These are phyloP conservation scores for Campaea margaritaria DNA, from an alignment of 2,888 invertebrate species.

Conservation along the genomic window DNA sequence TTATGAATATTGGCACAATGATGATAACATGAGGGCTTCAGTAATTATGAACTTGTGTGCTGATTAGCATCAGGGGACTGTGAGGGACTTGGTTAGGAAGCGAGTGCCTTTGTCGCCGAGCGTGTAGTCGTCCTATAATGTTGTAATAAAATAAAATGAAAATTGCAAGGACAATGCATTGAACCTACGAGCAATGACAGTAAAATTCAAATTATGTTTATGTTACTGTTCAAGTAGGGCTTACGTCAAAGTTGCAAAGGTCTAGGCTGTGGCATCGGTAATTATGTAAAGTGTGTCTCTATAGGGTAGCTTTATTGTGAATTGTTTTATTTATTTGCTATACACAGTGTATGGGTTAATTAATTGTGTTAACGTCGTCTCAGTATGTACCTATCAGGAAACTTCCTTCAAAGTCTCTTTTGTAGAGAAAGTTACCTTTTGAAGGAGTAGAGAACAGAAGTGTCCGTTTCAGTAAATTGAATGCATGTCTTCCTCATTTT, in stretches of 20 bases:
- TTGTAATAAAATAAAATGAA: conserved; percentile 26
- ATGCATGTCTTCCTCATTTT: too few species aligned
- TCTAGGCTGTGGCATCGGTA: not conserved
- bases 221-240: not conserved
- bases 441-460: too few species aligned
- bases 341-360: too few species aligned
- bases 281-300: too few species aligned
- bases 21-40: conserved; percentile 27
- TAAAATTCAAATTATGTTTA: conserved; percentile 1
- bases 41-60: conserved; percentile 27
- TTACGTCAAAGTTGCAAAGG: not conserved
- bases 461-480: too few species aligned
- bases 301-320: too few species aligned
- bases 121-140: conserved; percentile 14
- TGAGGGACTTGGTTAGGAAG: conserved; percentile 9
- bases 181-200: conserved; percentile 16
- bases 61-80: conserved; percentile 29
- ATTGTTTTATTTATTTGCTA: too few species aligned
- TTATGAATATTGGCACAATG: conserved; percentile 39
- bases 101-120: conserved; percentile 22
- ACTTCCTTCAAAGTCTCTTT: too few species aligned
- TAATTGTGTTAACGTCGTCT: too few species aligned
- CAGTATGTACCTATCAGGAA: too few species aligned
- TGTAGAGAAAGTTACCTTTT: too few species aligned
- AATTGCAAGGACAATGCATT: conserved; percentile 18